Base-by-base conservation (phyloP, 1,140 invertebrate genomes). In the Leguminivora glycinivorella region DNA sequence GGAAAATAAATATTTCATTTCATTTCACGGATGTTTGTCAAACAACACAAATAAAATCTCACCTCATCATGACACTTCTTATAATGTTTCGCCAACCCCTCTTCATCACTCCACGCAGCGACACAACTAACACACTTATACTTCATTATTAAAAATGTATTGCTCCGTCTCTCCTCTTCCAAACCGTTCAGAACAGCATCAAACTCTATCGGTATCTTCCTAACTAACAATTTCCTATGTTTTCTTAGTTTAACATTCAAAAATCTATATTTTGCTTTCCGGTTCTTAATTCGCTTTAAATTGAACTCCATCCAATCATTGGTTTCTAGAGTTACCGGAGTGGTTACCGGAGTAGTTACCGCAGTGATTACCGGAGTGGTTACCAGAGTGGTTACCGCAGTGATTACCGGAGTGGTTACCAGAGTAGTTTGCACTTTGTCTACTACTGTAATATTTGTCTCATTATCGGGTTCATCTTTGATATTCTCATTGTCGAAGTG, bases 1-100 rank as follows among this genome's bases (percentile, higher is more conserved):
- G n/a, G n/a, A n/a, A n/a, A n/a, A n/a, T n/a, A n/a, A n/a, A n/a
- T n/a, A n/a, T n/a, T n/a, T n/a, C n/a, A n/a, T n/a, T n/a, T n/a
- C n/a, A n/a, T n/a, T n/a, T n/a, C n/a, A n/a, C n/a, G n/a, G n/a
- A n/a, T n/a, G n/a, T n/a, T n/a, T n/a, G n/a, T n/a, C n/a, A n/a
- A n/a, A 4, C 12, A 47, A 47, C 17, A n/a, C 25, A 0, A n/a
- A 25, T 14, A 25, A 14, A 63, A 63, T 4, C 58, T 29, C 26
- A 63, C 58, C 58, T 31, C 26, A 19, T 63, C 25, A 31, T 63
- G 58, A 63, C 17, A 63, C 58, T 63, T 63, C 25, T 17, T 63
- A 2, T 19, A 14, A 63, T 63, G 58, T 29, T 29, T 63, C n/a
- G 5, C 26, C 26, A 29, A 17, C 26, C 17, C 26, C 1, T 63